Evolutionary conservation across 2,797 vertebrate species (phyloP), one percentile per base, ranked within the genome.

Genomic region (Ctenopoma kingsleyae): DNA sequence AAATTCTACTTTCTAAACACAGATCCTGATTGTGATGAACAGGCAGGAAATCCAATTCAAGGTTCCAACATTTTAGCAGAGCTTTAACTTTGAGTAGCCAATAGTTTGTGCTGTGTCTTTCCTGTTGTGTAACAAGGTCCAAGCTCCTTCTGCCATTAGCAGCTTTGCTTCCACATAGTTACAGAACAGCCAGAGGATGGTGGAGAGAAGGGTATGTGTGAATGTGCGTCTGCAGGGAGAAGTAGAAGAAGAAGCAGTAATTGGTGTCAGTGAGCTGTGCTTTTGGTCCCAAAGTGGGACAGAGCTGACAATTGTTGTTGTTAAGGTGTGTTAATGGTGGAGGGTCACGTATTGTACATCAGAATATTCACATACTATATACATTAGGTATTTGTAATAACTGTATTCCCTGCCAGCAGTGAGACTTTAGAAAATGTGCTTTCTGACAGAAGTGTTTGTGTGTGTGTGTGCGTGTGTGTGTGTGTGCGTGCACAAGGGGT

Each of bases 391-490:
- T 72, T 65, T 56, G 55, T 79, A 72, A 87, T 74, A 84, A 85
- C 78, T 67, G 74, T 76, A 70, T 87, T 88, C 82, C 89, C 85
- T 93, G 91, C 85, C 89, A 90, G 88, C 80, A 85, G 82, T 84
- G 84, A 89, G 89, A 87, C 80, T 81, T 83, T 89, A 90, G 86
- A 87, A 90, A 89, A 86, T 93, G 91, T 92, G 90, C 90, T 91
- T 91, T 89, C 78, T 81, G 83, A 90, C 82, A 83, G 84, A 70
- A 69, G 65, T 59, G 64, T 80, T 69, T 75, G 61, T 77, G 50
- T 44, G 56, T 65, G 44, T 56, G 22, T 17, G 3, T 36, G 44
- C 40, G 56, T 64, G 44, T 56, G 22, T 27, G 27, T 30, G 27
- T 44, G 53, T 64, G 44, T 56, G 22, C 6, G 3, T 25, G 44